Conservation (phyloP, 2,888 invertebrate species). For the Loripinus fragilis region DNA sequence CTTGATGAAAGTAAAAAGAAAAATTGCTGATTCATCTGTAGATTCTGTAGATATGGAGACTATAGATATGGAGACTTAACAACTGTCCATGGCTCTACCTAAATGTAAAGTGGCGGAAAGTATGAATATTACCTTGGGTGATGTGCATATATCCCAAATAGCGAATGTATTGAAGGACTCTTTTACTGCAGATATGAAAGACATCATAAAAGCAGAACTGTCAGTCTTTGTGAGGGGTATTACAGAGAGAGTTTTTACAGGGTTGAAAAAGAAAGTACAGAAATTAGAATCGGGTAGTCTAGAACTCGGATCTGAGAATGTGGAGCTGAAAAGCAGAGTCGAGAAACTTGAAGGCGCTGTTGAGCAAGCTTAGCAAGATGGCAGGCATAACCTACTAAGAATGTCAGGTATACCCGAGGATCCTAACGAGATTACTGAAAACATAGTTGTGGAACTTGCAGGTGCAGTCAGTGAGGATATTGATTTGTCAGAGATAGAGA, state of each 20-base stretch:
- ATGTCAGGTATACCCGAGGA: constrained; percentile 14
- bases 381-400: constrained; percentile 10
- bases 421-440: neutral
- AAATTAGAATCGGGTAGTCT: neutral
- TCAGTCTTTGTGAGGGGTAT: too few relatives aligned
- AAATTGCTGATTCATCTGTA: too few relatives aligned
- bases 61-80: too few relatives aligned
- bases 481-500: neutral
- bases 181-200: too few relatives aligned
- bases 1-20: too few relatives aligned
- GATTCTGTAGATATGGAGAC: too few relatives aligned
- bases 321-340: neutral
- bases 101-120: too few relatives aligned
- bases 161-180: too few relatives aligned
- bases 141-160: too few relatives aligned
- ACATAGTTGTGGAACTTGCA: neutral
- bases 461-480: neutral
- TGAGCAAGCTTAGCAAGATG: constrained; percentile 15
- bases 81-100: too few relatives aligned
- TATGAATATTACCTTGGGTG: too few relatives aligned
- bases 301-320: neutral
- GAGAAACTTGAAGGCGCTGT: neutral
- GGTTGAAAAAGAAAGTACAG: neutral
- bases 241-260: neutral
- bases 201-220: too few relatives aligned